phyloP scores from a whole-genome alignment of 2,797 vertebrate genomes.

The Paedocypris micromegethes region DNA sequence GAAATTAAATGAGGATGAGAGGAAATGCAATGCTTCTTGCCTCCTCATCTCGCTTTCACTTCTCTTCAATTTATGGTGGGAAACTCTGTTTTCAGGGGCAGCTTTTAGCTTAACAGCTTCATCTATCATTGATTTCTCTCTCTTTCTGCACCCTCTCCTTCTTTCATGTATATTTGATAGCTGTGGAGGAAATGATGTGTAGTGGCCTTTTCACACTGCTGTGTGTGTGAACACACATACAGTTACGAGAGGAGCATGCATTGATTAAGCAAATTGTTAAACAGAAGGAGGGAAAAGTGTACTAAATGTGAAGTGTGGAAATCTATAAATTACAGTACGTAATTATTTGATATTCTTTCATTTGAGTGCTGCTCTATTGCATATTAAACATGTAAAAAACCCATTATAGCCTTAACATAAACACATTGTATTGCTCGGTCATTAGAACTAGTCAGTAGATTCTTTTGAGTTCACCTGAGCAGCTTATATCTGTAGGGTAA shows the following conservation, averaged over 20 bases:
- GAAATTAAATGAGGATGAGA: constrained; percentile 14
- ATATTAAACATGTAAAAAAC: no score
- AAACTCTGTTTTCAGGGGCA: constrained; percentile 11
- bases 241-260: background rate
- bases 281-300: background rate
- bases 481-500: constrained; percentile 7
- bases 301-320: no score
- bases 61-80: constrained; percentile 14
- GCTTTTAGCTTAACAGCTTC: constrained; percentile 16
- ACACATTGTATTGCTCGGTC: no score
- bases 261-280: background rate
- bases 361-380: no score
- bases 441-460: no score
- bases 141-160: constrained; percentile 4
- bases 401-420: no score
- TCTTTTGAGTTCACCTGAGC: constrained; percentile 5
- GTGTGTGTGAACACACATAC: constrained; percentile 23
- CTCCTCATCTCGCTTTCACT: background rate
- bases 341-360: no score
- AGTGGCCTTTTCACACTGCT: constrained; percentile 28
- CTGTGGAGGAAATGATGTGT: constrained; percentile 30
- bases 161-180: constrained; percentile 47
- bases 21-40: background rate
- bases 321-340: no score
- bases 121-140: constrained; percentile 26